A percentile compares a stretch with the other conserved stretches of the same genome.
phyloP scores from a whole-genome alignment of 2,888 invertebrate genomes.

The Formica aserva region DNA sequence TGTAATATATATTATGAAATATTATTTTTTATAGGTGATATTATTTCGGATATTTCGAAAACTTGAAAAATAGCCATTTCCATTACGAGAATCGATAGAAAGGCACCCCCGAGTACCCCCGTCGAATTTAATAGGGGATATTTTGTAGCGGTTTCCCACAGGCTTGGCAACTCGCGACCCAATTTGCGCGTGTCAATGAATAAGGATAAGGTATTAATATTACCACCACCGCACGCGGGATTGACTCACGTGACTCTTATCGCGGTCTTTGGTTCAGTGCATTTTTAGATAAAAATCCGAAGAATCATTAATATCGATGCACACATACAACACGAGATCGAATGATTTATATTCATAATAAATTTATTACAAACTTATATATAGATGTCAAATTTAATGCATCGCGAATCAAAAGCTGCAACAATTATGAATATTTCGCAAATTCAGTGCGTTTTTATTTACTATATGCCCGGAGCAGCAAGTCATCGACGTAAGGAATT shows the following conservation, averaged over 20 bases:
- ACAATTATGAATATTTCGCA: not conserved
- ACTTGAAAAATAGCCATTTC: slow-evolving; percentile 36
- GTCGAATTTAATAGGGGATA: slow-evolving; percentile 59
- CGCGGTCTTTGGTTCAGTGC: slow-evolving; percentile 9
- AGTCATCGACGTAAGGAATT: not conserved
- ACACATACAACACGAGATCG: not conserved
- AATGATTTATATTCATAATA: slow-evolving; percentile 11
- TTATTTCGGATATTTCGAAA: not conserved
- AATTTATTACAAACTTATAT: not conserved
- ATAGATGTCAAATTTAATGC: not conserved
- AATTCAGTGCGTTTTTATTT: slow-evolving; percentile 9
- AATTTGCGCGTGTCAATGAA: slow-evolving; percentile 79
- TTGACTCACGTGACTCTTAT: slow-evolving; percentile 41
- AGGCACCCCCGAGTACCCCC: slow-evolving; percentile 30
- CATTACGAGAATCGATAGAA: slow-evolving; percentile 46
- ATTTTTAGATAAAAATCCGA: slow-evolving; percentile 40
- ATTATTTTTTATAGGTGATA: not conserved
- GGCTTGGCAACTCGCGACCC: slow-evolving; percentile 62
- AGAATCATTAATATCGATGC: not conserved
- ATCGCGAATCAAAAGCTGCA: not conserved
- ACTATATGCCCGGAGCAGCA: not conserved
- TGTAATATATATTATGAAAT: not conserved
- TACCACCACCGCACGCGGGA: slow-evolving; percentile 32
- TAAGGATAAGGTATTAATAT: slow-evolving; percentile 73
- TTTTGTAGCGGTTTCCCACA: slow-evolving; percentile 79